Evolutionary conservation across 2,113 vertebrate genomes (phyloP).

Genomic region (Smithornis capensis): DNA sequence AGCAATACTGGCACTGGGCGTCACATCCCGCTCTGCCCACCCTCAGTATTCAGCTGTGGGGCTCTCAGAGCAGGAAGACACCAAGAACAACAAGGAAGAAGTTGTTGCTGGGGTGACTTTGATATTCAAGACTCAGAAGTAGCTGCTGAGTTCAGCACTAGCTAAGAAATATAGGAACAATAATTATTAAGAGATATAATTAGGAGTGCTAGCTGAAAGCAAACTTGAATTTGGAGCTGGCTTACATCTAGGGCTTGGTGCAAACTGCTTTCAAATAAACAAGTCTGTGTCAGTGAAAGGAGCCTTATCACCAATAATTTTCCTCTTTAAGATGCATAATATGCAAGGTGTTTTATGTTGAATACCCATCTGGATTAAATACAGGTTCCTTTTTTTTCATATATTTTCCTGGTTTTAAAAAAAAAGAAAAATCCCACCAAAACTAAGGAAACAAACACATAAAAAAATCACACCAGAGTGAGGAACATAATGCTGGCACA

Average conservation of each 20-base stretch:
- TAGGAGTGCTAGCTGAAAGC: neutral
- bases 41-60: fast-evolving
- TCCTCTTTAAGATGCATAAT: neutral
- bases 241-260: neutral
- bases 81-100: fast-evolving
- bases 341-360: neutral
- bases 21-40: fast-evolving
- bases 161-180: neutral
- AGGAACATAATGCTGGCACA: neutral
- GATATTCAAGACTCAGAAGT: neutral
- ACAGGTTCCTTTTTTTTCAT: neutral
- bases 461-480: neutral
- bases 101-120: neutral
- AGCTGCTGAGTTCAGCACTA: neutral
- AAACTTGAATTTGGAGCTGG: neutral
- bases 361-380: neutral
- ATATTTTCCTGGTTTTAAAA: neutral
- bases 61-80: neutral
- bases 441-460: neutral
- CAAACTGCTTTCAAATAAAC: neutral
- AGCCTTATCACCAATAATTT: neutral
- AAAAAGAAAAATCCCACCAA: too few relatives aligned
- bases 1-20: neutral
- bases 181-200: neutral
- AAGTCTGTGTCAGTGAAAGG: neutral